phyloP scores from a whole-genome alignment of 2,113 vertebrate genomes.

The Urocolius indicus region DNA sequence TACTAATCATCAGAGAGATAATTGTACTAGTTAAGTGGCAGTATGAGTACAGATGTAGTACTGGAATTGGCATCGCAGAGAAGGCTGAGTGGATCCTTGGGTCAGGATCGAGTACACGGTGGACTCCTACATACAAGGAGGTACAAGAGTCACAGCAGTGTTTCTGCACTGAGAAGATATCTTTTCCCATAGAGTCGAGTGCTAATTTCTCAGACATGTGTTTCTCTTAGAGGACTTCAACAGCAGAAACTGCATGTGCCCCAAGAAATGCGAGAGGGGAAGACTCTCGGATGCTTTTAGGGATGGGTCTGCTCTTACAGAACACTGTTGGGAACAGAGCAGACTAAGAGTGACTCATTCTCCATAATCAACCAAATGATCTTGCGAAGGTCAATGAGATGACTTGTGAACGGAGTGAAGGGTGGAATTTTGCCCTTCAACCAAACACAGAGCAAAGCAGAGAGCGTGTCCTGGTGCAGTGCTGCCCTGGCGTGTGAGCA shows the following conservation, averaged over 20 bases:
- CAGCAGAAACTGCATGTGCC: not conserved
- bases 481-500: rapidly evolving
- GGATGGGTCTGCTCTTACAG: not conserved
- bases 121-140: not conserved
- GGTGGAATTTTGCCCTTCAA: not conserved
- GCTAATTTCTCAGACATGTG: not conserved
- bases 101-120: not conserved
- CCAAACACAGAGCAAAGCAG: not conserved
- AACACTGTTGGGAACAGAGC: not conserved
- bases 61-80: not conserved
- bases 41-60: not conserved
- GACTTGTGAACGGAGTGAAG: not conserved
- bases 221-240: not conserved
- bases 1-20: not conserved
- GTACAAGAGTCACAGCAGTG: not conserved
- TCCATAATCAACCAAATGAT: not conserved
- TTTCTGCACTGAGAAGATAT: not conserved
- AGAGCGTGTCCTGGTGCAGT: rapidly evolving
- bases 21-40: not conserved
- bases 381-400: not conserved
- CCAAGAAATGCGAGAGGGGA: not conserved
- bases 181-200: not conserved
- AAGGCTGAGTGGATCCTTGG: not conserved
- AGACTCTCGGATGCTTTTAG: not conserved
- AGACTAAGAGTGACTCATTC: not conserved